Base-by-base conservation (phyloP, 2,113 vertebrate species). In the Rhinolophus sinicus region DNA sequence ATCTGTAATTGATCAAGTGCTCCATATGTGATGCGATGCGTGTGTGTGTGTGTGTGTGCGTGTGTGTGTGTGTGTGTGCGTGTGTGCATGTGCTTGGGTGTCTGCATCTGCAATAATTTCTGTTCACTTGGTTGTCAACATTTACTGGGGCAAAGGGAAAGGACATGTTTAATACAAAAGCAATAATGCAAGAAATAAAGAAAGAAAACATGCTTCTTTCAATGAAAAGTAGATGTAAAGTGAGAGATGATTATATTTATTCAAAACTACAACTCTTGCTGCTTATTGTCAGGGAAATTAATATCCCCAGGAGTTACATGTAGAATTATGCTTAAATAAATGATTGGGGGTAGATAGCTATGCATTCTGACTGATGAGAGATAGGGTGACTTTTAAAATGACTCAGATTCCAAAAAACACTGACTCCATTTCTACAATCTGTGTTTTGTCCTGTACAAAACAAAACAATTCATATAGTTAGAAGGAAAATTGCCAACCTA, bases 341-440 rank as follows among this genome's bases (percentile, higher is more conserved):
- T 88, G 35, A 52, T 50, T 28, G 1, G 16, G 33, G 28, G 35
- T 90, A 95, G 54, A 94, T 35, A 95, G 33, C 2, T 84, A 16
- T 54, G 26, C 62, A 81, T 4, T 80, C 28, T 56, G 44, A 94
- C 70, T 93, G 65, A 85, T 35, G 81, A 95, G 70, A 89, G 38
- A 87, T 90, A 19, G 21, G 4, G 5, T 93, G 52, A 93, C 54
- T 76, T 94, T 96, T 98, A 95, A 88, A 96, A 93, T 89, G 56
- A 75, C 21, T 94, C 81, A 85, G 60, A 90, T 94, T 95, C 38
- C 47, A 84, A 85, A 86, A 83, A 84, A 76, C 14, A 69, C 15
- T 35, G 10, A 60, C 6, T 35, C 30, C 22, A 78, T 67, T 88
- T 95, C 26, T 90, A 18, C 24, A 95, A 73, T 94, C 78, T 90